Conservation (phyloP, 2,113 vertebrate genomes). For the Ctenomys sociabilis region DNA sequence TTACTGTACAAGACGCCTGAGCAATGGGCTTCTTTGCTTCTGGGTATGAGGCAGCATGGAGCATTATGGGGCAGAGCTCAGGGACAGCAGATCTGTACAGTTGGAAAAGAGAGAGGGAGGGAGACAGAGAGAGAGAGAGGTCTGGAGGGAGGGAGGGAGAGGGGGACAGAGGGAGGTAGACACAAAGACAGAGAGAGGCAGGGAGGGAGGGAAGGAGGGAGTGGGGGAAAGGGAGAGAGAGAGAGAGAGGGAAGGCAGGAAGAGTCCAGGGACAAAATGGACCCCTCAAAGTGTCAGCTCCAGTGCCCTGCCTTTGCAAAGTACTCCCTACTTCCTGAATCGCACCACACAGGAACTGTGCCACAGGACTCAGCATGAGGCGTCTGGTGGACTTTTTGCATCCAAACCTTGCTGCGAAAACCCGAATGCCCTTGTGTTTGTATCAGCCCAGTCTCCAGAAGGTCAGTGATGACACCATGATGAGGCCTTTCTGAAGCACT, state of each 20-base stretch:
- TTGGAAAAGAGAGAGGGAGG: no score
- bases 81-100: no score
- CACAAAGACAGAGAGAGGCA: no score
- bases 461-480: fast-evolving
- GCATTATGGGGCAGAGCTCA: background rate
- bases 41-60: background rate
- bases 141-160: fast-evolving
- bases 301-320: background rate
- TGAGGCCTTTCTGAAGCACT: background rate
- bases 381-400: background rate
- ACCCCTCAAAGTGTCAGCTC: background rate
- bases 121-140: no score
- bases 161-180: no score
- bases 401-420: background rate
- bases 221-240: background rate
- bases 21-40: background rate
- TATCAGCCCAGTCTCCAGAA: background rate
- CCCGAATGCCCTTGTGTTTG: background rate
- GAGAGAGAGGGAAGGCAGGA: background rate
- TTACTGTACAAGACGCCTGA: background rate
- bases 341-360: background rate
- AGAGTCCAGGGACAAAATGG: background rate
- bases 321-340: background rate
- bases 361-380: background rate
- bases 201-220: background rate